A percentile compares a stretch with the other conserved stretches of the same genome.
Evolutionary conservation across 2,113 vertebrate species (phyloP).

Genomic region (Rana temporaria): DNA sequence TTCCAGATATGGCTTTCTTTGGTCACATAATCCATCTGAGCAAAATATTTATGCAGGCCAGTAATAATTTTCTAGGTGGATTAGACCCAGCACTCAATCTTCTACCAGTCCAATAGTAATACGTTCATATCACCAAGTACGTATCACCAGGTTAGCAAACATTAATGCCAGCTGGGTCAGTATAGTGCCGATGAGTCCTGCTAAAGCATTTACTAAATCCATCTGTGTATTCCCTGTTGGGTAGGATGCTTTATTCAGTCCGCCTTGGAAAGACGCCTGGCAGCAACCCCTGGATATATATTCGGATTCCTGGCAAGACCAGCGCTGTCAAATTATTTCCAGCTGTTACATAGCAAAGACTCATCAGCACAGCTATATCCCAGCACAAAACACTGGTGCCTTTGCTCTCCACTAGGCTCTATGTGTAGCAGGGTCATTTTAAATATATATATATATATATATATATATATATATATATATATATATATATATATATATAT

Average conservation of each 20-base stretch:
- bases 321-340: slow-evolving; percentile 63
- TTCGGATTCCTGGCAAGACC: slow-evolving; percentile 61
- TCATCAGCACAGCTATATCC: slow-evolving; percentile 42
- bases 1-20: slow-evolving; percentile 34
- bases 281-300: slow-evolving; percentile 46
- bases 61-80: slow-evolving; percentile 29
- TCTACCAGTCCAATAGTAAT: slow-evolving; percentile 28
- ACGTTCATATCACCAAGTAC: slow-evolving; percentile 24
- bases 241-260: slow-evolving; percentile 56
- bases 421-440: slow-evolving; percentile 8
- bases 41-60: slow-evolving; percentile 30
- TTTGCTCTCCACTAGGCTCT: neutral
- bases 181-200: slow-evolving; percentile 42
- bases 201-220: slow-evolving; percentile 54
- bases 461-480: slow-evolving; percentile 5
- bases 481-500: neutral
- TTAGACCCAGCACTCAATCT: slow-evolving; percentile 42
- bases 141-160: slow-evolving; percentile 39
- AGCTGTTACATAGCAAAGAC: slow-evolving; percentile 54
- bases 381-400: slow-evolving; percentile 14
- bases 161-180: slow-evolving; percentile 50
- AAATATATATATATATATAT: slow-evolving; percentile 2
- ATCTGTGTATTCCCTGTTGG: slow-evolving; percentile 54
- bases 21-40: slow-evolving; percentile 39
- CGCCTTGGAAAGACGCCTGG: slow-evolving; percentile 61